Conservation (phyloP, 1,140 invertebrate species). For the Riptortus pedestris region DNA sequence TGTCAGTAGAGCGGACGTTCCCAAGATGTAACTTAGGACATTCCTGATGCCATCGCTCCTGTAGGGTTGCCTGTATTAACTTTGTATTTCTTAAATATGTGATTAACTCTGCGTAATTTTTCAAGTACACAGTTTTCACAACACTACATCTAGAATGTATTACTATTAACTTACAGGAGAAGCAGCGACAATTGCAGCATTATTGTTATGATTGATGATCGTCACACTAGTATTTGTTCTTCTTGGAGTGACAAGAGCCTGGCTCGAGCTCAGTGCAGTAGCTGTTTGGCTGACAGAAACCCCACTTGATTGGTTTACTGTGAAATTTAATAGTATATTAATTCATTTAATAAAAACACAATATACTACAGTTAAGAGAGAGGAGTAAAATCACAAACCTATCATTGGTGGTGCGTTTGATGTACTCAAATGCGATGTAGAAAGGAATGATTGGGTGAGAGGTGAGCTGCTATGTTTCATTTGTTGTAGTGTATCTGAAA, state of each 20-base stretch:
- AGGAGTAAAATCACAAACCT: neutral
- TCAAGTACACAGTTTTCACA: too few relatives aligned
- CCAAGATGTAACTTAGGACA: too few relatives aligned
- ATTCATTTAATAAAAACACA: too few relatives aligned
- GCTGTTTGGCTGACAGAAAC: constrained; percentile 37
- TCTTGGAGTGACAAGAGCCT: constrained; percentile 47
- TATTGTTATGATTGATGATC: constrained; percentile 48
- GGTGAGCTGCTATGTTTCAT: constrained; percentile 30
- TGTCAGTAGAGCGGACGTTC: too few relatives aligned
- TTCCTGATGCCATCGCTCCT: too few relatives aligned
- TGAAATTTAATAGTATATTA: neutral
- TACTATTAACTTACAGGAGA: constrained; percentile 34
- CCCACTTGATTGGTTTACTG: neutral
- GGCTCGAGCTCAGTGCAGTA: constrained; percentile 32
- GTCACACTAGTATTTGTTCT: constrained; percentile 56
- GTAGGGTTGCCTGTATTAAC: too few relatives aligned
- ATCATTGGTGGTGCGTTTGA: neutral
- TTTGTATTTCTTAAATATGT: too few relatives aligned
- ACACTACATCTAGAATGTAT: too few relatives aligned
- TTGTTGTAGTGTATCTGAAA: constrained; percentile 18
- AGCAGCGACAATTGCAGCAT: constrained; percentile 38
- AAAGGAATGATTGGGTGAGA: constrained; percentile 31
- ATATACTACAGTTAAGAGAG: neutral
- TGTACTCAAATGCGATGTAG: constrained; percentile 18
- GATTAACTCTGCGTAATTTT: too few relatives aligned